A percentile compares a stretch with the other conserved stretches of the same genome.
Conservation (phyloP, 2,888 invertebrate genomes). For the Apotomis betuletana region DNA sequence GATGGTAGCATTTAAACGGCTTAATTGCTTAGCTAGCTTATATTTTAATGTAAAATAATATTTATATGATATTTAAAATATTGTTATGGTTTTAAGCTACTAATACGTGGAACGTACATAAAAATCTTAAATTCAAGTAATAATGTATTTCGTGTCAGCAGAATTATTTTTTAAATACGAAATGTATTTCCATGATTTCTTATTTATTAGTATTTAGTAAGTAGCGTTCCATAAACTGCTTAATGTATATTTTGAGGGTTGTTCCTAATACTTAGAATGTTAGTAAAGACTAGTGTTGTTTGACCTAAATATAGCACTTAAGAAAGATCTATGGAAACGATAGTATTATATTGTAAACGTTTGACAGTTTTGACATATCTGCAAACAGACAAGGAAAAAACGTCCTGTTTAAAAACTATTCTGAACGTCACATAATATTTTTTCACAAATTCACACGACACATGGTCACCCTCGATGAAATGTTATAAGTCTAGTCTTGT, state of each 20-base stretch:
- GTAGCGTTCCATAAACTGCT: conserved; percentile 65
- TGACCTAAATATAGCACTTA: conserved; percentile 37
- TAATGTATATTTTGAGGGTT: conserved; percentile 70
- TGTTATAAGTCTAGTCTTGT: conserved; percentile 37
- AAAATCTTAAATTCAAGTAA: conserved; percentile 43
- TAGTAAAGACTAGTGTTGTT: conserved; percentile 49
- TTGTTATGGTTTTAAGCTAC: conserved; percentile 69
- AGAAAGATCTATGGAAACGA: conserved; percentile 28
- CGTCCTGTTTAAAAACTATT: background rate
- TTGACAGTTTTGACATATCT: background rate
- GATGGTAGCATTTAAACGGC: conserved; percentile 77
- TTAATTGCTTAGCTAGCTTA: conserved; percentile 72
- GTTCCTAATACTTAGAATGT: conserved; percentile 72
- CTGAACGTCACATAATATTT: background rate
- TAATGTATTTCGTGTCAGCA: conserved; percentile 23
- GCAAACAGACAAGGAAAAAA: background rate
- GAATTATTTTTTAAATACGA: conserved; percentile 28
- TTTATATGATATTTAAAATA: conserved; percentile 81
- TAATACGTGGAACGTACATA: conserved; percentile 72
- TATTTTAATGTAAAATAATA: conserved; percentile 82
- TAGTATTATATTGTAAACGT: conserved; percentile 13
- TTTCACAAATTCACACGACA: background rate
- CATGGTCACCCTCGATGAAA: conserved; percentile 29
- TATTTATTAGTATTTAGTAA: conserved; percentile 58
- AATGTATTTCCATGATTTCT: conserved; percentile 41